Base-by-base conservation (phyloP, 2,797 vertebrate species). In the Chanos chanos region DNA sequence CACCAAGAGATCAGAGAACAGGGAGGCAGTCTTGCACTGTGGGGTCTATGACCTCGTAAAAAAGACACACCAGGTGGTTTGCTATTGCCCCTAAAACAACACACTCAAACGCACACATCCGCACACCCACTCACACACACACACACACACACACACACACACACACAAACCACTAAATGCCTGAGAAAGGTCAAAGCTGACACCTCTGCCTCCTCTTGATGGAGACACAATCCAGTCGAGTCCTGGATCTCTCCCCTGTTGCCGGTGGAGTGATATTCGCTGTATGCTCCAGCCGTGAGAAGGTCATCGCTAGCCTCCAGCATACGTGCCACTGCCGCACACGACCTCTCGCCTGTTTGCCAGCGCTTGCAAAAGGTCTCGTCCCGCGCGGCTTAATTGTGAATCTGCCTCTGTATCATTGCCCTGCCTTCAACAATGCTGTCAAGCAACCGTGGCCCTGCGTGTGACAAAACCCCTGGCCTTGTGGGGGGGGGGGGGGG, bases 161-260 rank as follows among this genome's bases (percentile, higher is more conserved):
- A 47, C 50, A 53, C 36, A 10, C 34, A 44, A 18, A 45, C 33
- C 54, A 25, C 41, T 54, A 66, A 66, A 71, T 53, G 71, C 60
- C 72, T 66, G 36, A 40, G 53, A 79, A 81, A 81, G 79, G 79
- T 77, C 77, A 81, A 49, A 54, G 53, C 70, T 75, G 77, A 74
- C 77, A 76, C 64, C 71, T 68, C 56, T 28, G 12, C 43, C 64
- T 73, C 64, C 71, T 59, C 64, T n/a, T 61, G 45, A 72, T 39
- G 40, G 66, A 69, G 61, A 66, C 60, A 55, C 48, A 47, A 71
- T 72, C 63, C 69, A 60, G 64, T 54, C 48, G 31, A 57, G 51
- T 36, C 70, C 41, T 13, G 22, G 61, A 62, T 73, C 53, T 39
- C 67, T 66, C 52, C 30, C 47, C 47, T 67, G 70, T 64, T 72